Percentiles rank a stretch among this genome's conserved stretches.
Conservation (phyloP, 92 coral and sea anemone genomes). For the Heteractis magnifica region DNA sequence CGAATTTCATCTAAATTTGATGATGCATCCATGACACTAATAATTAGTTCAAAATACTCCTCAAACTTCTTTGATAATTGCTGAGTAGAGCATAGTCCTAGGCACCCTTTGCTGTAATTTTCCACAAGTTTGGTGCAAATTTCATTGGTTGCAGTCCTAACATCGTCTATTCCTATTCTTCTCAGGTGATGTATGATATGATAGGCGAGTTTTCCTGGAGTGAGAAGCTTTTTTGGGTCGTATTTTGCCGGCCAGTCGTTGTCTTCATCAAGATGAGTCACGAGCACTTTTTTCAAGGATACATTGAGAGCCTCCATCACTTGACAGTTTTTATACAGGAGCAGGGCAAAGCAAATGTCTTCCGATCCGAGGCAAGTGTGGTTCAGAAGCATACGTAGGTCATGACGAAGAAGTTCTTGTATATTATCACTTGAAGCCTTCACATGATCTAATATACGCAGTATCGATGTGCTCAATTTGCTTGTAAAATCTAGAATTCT, state of each 20-base stretch:
- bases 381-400: conserved; percentile 9
- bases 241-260: background rate
- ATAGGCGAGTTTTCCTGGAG: conserved; percentile 29
- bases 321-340: background rate
- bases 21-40: conserved; percentile 25
- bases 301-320: background rate
- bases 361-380: conserved; percentile 3
- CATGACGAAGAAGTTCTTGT: conserved; percentile 2
- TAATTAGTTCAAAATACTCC: conserved; percentile 25
- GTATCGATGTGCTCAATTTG: background rate
- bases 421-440: background rate
- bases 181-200: conserved; percentile 3
- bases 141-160: background rate
- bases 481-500: background rate
- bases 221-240: background rate
- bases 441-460: background rate
- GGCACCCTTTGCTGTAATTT: background rate
- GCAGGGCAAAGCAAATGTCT: conserved; percentile 8
- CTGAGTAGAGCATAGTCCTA: background rate
- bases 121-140: background rate
- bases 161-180: background rate
- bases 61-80: background rate
- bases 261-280: background rate
- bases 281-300: background rate
- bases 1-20: conserved; percentile 20